Evolutionary conservation across 2,888 invertebrate species (phyloP).

Genomic region (Hemaris fuciformis): DNA sequence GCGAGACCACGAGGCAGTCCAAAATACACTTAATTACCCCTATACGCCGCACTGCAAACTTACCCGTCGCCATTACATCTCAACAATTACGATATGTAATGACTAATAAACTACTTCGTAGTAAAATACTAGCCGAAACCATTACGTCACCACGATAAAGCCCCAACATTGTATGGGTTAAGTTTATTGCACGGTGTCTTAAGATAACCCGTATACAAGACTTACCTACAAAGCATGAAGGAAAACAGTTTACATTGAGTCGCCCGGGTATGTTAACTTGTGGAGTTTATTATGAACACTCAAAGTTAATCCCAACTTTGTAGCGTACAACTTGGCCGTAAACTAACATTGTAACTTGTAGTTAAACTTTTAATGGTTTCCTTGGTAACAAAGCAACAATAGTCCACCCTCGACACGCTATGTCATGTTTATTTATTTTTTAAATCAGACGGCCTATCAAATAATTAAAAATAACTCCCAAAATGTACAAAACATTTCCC

Average conservation of each 20-base stretch:
- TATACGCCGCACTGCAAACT: too few relatives aligned
- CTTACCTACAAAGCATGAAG: background rate
- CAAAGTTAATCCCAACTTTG: background rate
- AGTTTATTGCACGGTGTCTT: background rate
- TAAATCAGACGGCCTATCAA: too few relatives aligned
- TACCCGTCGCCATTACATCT: background rate
- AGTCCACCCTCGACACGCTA: background rate
- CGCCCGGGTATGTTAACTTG: background rate
- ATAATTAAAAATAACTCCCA: too few relatives aligned
- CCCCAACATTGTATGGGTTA: background rate
- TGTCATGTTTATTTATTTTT: background rate
- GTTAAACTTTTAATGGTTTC: background rate
- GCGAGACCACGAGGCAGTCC: too few relatives aligned
- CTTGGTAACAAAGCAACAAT: background rate
- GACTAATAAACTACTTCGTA: background rate
- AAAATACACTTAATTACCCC: background rate
- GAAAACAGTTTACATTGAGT: background rate
- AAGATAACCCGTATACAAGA: background rate
- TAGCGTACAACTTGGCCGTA: background rate
- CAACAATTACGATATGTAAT: background rate
- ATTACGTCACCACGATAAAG: background rate
- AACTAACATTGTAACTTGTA: background rate
- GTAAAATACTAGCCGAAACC: background rate
- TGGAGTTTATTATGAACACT: background rate
- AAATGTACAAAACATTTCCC: too few relatives aligned